Base-by-base conservation (phyloP, 2,113 vertebrate species). In the Girardinichthys multiradiatus region DNA sequence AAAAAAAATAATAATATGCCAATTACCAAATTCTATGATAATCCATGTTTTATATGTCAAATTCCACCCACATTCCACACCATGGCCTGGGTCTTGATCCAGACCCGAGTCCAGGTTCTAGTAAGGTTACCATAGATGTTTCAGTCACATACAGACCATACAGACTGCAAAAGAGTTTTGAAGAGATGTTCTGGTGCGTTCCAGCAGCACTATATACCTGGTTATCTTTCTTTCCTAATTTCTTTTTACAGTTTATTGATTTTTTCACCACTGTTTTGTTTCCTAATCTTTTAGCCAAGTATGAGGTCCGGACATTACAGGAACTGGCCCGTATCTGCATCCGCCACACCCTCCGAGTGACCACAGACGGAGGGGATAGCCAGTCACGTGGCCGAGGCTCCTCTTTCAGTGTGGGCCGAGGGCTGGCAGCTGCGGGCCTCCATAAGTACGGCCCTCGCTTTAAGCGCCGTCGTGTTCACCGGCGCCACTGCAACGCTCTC, bases 321-420 rank as follows among this genome's bases (percentile, higher is more conserved):
- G 98, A 99, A 67, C 90, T 99, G 84, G 91, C 96, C 4, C 96
- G 98, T 10, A 95, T 99, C 10, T 94, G 95, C 84, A 99, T 99
- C 92, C 96, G 98, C 1, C 94, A 96, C 84, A 95, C 95, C 58
- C 94, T 99, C 19, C 94, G 97, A 51, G 95, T 93, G 72, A 87
- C 93, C 27, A 91, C 95, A 82, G 82, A 83, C 51, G 0, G 27
- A 71, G 0, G 63, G 35, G 79, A 70, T 86, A 68, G 0, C 85
- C 92, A 85, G 42, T 0, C 86, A 71, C 73, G 90, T 2, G 89
- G 74, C 71, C 94, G 66, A 26, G 91, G 85, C 4, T 89, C 90
- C 62, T 91, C 92, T 0, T 93, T 93, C 83, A 91, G 90, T 2
- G 91, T 92, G 51, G 91, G 27, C 82, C 89, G 96, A 91, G 80